Base-by-base conservation (phyloP, 2,113 vertebrate species). In the Melozone crissalis region DNA sequence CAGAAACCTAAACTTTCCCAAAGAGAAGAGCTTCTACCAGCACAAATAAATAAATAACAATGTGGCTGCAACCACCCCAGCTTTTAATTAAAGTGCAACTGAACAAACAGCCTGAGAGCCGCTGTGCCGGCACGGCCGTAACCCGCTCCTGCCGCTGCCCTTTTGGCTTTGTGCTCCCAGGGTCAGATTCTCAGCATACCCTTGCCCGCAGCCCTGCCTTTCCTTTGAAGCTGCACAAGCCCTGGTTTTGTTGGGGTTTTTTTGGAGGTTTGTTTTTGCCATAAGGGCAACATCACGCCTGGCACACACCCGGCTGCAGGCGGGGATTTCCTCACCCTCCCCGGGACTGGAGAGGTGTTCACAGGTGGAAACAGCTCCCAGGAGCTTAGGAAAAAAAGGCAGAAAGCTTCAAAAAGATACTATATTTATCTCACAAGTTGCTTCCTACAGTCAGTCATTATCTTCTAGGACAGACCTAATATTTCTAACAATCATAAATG, bases 31-130 rank as follows among this genome's bases (percentile, higher is more conserved):
- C 65, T 68, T 75, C 71, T 61, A 62, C 33, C 3, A 7, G 33
- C 49, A 84, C 58, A 82, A 93, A 89, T 74, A 92, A 93, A 87
- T 78, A 96, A 93, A 55, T 44, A 92, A 78, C 2, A 6, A 18
- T 0, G 21, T n/a, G 76, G 33, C 66, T 61, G 44, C 75, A 92
- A 81, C 35, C 10, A 4, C 28, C 65, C 19, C n/a, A 62, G 72
- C 73, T 83, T 92, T 97, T 96, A 95, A 97, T 96, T 93, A 94
- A 95, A 85, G 2, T 7, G 37, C 93, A 97, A 95, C 86, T 95
- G 90, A 92, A 92, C 91, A 97, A 97, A 95, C 90, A 97, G 54
- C 57, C 44, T 13, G 15, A 54, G 63, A 87, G 89, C 49, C 21
- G 14, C 75, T 2, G 9, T 30, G 24, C 35, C 0, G 5, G 52